Evolutionary conservation across 1,140 invertebrate species (phyloP).

Genomic region (Sycobia sp.): DNA sequence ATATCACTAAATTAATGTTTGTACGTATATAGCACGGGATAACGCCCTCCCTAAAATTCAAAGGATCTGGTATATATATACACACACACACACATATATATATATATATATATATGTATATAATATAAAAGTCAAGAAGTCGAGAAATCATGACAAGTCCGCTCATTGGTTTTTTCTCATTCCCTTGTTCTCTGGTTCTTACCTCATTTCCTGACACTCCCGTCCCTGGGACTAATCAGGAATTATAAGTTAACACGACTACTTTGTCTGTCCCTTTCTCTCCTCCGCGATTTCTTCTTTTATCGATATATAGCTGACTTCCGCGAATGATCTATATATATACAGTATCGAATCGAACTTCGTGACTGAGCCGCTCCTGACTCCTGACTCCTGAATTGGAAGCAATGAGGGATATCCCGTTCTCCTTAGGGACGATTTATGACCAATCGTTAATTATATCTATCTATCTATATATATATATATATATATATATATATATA

Average conservation of each 20-base stretch:
- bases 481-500: too few relatives aligned
- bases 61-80: too few relatives aligned
- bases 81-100: too few relatives aligned
- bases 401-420: constrained; percentile 12
- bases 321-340: too few relatives aligned
- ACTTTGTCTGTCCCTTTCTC: background rate
- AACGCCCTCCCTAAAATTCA: too few relatives aligned
- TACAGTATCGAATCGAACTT: constrained; percentile 6
- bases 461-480: too few relatives aligned
- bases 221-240: constrained; percentile 41
- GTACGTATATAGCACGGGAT: too few relatives aligned
- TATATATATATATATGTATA: too few relatives aligned
- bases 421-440: constrained; percentile 9
- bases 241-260: constrained; percentile 38
- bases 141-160: too few relatives aligned
- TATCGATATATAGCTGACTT: background rate
- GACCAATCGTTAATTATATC: constrained; percentile 9
- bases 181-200: background rate
- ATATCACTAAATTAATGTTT: too few relatives aligned
- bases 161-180: constrained; percentile 15
- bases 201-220: background rate
- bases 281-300: background rate
- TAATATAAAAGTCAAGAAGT: too few relatives aligned
- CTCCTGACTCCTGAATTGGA: background rate
- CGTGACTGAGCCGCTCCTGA: too few relatives aligned